These are phyloP conservation scores for Desoria tigrina DNA, from an alignment of 2,888 invertebrate species.

Conservation along the genomic window DNA sequence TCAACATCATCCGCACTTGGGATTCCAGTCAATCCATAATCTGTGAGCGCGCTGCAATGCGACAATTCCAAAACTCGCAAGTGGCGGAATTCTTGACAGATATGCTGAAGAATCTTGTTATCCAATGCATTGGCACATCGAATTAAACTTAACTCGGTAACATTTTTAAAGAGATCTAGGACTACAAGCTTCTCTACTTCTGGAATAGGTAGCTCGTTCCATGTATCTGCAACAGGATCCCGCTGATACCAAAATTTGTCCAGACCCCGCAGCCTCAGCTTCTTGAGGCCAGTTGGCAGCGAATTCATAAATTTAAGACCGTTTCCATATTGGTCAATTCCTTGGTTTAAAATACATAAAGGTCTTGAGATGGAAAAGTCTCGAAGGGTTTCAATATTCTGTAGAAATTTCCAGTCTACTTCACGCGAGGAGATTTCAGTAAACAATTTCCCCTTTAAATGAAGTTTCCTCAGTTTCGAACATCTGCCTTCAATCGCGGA, in stretches of 20 bases:
- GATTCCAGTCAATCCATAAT: slow-evolving; percentile 33
- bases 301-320: slow-evolving; percentile 27
- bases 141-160: slow-evolving; percentile 30
- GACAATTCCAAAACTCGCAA: slow-evolving; percentile 29
- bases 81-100: slow-evolving; percentile 22
- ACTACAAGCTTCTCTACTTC: slow-evolving; percentile 22
- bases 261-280: slow-evolving; percentile 25
- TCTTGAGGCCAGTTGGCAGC: slow-evolving; percentile 22
- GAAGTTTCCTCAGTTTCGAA: slow-evolving; percentile 31
- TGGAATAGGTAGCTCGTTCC: neutral
- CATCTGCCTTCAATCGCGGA: slow-evolving; percentile 19
- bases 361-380: slow-evolving; percentile 34
- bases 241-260: slow-evolving; percentile 29
- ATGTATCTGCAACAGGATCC: too few species aligned
- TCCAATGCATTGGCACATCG: slow-evolving; percentile 32
- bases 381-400: slow-evolving; percentile 20
- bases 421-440: slow-evolving; percentile 1
- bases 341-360: neutral
- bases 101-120: slow-evolving; percentile 34
- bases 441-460: slow-evolving; percentile 34
- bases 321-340: slow-evolving; percentile 22
- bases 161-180: slow-evolving; percentile 24
- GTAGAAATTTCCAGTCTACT: slow-evolving; percentile 37
- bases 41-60: slow-evolving; percentile 29
- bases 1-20: slow-evolving; percentile 2